phyloP scores from a whole-genome alignment of 2,888 invertebrate species.

The Hemicrepidius hirtus region DNA sequence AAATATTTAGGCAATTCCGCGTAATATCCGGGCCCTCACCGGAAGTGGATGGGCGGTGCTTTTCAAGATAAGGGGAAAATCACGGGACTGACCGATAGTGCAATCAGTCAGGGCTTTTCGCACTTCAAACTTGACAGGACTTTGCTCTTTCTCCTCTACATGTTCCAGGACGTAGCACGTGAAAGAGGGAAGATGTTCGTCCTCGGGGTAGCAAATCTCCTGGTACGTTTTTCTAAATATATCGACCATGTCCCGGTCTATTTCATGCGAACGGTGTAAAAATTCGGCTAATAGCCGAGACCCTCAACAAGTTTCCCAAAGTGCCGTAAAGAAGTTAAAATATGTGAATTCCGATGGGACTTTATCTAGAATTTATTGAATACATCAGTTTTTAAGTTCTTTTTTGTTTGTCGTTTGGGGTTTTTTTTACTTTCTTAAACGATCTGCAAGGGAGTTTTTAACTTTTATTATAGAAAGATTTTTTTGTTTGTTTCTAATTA shows the following conservation, averaged over 20 bases:
- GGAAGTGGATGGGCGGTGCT: constrained; percentile 33
- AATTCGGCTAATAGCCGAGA: constrained; percentile 27
- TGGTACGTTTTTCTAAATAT: constrained; percentile 18
- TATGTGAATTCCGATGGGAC: constrained; percentile 27
- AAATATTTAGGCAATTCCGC: constrained; percentile 51
- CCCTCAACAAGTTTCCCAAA: constrained; percentile 30
- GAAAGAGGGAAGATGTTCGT: neutral
- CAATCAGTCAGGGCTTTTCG: constrained; percentile 41
- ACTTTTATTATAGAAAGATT: too few species aligned
- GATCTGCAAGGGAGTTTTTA: neutral
- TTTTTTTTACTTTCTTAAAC: constrained; percentile 2
- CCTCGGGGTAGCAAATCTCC: constrained; percentile 2
- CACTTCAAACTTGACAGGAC: constrained; percentile 35
- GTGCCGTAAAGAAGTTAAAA: constrained; percentile 28
- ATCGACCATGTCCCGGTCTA: constrained; percentile 27
- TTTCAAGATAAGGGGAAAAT: constrained; percentile 47
- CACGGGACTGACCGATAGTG: constrained; percentile 35
- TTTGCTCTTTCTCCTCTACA: neutral
- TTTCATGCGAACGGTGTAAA: constrained; percentile 27
- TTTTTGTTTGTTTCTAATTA: too few species aligned
- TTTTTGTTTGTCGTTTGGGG: constrained; percentile 20
- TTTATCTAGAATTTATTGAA: constrained; percentile 18
- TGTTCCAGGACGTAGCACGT: neutral
- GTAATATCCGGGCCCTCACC: constrained; percentile 46
- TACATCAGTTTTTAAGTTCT: constrained; percentile 19